These are phyloP conservation scores for Catocala fraxini DNA, from an alignment of 2,888 invertebrate genomes.

Conservation along the genomic window DNA sequence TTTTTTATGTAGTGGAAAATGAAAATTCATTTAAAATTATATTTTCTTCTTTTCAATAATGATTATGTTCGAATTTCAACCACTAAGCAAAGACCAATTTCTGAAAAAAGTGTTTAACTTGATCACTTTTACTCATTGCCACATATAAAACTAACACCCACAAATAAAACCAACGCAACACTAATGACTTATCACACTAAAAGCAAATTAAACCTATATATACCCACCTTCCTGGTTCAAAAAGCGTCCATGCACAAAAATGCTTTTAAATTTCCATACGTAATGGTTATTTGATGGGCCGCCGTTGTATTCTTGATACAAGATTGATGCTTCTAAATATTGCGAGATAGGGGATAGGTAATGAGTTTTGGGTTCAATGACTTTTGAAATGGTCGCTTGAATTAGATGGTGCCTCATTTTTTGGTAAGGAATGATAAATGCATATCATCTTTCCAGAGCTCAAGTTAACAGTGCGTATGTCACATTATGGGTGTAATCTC, in stretches of 20 bases:
- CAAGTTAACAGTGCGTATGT: conserved; percentile 7
- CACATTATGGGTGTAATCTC: conserved; percentile 3
- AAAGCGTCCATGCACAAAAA: conserved; percentile 26
- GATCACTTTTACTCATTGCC: no score
- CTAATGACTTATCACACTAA: no score
- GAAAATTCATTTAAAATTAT: no score
- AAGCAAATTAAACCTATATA: no score
- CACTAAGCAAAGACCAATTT: no score
- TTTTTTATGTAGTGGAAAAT: no score
- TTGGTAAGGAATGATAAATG: conserved; percentile 23
- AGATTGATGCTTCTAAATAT: conserved; percentile 70
- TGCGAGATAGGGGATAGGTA: conserved; percentile 38
- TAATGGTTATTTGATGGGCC: conserved; percentile 72
- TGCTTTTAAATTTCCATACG: conserved; percentile 45
- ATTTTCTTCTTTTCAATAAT: no score
- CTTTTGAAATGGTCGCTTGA: conserved; percentile 29
- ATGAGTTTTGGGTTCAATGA: conserved; percentile 47
- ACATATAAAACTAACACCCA: no score
- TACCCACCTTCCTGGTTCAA: not conserved
- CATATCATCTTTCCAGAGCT: conserved; percentile 10
- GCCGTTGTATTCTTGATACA: conserved; percentile 60
- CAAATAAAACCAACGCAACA: no score
- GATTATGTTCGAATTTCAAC: no score
- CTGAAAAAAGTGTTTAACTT: no score
- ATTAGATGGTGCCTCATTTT: conserved; percentile 36